Conservation (phyloP, 2,888 invertebrate genomes). For the Luperina testacea region DNA sequence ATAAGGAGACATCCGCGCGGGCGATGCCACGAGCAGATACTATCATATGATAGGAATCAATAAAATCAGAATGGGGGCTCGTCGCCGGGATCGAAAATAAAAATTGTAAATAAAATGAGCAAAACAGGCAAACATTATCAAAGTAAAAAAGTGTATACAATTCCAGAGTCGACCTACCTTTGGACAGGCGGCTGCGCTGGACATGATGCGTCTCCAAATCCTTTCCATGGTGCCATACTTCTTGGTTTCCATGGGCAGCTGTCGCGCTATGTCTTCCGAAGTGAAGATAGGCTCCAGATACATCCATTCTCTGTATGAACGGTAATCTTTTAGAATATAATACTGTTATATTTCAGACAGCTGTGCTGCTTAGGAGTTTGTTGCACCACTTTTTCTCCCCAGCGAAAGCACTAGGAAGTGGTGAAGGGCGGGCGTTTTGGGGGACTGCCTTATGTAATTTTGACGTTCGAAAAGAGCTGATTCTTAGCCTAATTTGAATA, state of each 20-base stretch:
- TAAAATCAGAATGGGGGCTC: not conserved
- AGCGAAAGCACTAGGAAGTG: no score
- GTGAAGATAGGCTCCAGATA: conserved; percentile 95
- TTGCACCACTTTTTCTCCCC: no score
- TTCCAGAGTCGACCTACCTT: conserved; percentile 79
- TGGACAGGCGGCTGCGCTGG: conserved; percentile 92
- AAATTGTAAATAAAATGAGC: not conserved
- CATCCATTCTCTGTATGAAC: conserved; percentile 93
- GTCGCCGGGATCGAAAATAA: not conserved
- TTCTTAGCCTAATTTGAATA: no score
- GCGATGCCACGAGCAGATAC: no score
- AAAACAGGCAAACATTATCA: not conserved
- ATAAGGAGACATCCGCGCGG: not conserved
- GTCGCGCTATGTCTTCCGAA: conserved; percentile 94
- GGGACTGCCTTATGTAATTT: no score
- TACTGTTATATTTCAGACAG: no score
- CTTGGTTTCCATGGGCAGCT: conserved; percentile 94
- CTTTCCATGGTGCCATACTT: conserved; percentile 95
- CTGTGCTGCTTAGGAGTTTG: no score
- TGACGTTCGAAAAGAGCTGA: no score
- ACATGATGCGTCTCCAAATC: conserved; percentile 94
- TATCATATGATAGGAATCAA: not conserved
- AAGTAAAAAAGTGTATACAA: not conserved
- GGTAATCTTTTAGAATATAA: not conserved
- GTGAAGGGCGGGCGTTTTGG: no score